Evolutionary conservation across 1,140 invertebrate species (phyloP), one percentile per base, ranked within the genome.

Genomic region (Aphaenogaster rudis): DNA sequence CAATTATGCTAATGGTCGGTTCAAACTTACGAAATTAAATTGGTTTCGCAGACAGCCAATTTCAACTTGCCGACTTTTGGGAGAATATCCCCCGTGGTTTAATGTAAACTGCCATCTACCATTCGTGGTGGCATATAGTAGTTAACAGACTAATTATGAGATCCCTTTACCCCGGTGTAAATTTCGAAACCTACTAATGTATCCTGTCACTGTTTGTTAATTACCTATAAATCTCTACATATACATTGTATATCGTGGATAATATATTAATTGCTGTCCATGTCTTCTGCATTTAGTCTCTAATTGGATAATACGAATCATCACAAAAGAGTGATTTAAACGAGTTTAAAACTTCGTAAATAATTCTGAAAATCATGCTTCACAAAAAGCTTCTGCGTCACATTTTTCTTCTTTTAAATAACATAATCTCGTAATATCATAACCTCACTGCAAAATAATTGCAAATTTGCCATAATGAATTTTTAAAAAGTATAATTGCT

Each of bases 121-220:
- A 64, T 59, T 85, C 86, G 89, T 54, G 86, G 77, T 33, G 64
- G 69, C 54, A 80, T 67, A 86, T 87, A 88, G 86, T 89, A 88
- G 89, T 93, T 93, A 89, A 91, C 90, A 84, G 82, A 91, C 87
- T 92, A 92, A 94, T 93, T 94, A 93, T 90, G 90, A 91, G 86
- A 93, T 92, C 88, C 74, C 81, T 87, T 84, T 63, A 78, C 39
- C 77, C 39, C 21, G 72, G 78, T 76, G 87, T 88, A 81, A 84
- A 88, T 78, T 82, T 86, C 64, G 36, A 90, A 67, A 85, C 39
- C 36, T 79, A 48, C 57, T 52, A n/a, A 45, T 61, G 50, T 21
- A 67, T 4, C 15, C 45, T 69, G 61, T 63, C 88, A 74, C 64
- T 82, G 61, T 50, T 21, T 63, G 50, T 89, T 87, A 76, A 84